Evolutionary conservation across 1,140 invertebrate species (phyloP).

Genomic region (Papilio helenus): DNA sequence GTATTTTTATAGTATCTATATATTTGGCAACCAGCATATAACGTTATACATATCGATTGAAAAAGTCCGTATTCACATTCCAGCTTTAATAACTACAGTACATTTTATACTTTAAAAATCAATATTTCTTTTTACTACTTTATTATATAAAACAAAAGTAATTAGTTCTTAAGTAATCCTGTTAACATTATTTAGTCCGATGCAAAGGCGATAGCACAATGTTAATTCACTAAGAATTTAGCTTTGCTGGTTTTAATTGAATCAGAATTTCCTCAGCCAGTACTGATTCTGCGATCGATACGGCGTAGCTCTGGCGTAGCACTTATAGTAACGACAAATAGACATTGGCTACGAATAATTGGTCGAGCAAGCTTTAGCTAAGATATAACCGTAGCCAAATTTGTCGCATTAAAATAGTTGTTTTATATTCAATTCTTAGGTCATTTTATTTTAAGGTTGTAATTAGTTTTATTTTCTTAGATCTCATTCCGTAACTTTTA

Average conservation of each 20-base stretch:
- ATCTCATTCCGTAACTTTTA: no score
- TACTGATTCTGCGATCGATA: slow-evolving; percentile 6
- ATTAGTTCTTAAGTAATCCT: not conserved
- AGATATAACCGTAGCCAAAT: not conserved
- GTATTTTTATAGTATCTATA: no score
- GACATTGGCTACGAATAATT: slow-evolving; percentile 18
- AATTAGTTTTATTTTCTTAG: no score
- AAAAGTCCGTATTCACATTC: not conserved
- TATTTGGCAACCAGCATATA: no score
- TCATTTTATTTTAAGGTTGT: no score
- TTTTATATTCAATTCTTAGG: no score
- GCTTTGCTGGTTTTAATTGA: not conserved
- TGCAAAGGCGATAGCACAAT: not conserved
- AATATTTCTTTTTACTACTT: not conserved
- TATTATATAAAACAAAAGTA: not conserved
- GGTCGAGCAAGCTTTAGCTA: not conserved
- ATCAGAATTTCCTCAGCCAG: not conserved
- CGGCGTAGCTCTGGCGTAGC: slow-evolving; percentile 1
- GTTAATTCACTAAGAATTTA: not conserved
- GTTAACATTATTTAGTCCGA: not conserved
- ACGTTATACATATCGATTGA: no score
- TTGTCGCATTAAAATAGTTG: no score
- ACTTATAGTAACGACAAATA: not conserved
- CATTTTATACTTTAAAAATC: not conserved
- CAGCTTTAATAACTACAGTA: not conserved